A percentile compares a stretch with the other conserved stretches of the same genome.
Evolutionary conservation across 2,888 invertebrate species (phyloP).

Genomic region (Philereme vetulata): DNA sequence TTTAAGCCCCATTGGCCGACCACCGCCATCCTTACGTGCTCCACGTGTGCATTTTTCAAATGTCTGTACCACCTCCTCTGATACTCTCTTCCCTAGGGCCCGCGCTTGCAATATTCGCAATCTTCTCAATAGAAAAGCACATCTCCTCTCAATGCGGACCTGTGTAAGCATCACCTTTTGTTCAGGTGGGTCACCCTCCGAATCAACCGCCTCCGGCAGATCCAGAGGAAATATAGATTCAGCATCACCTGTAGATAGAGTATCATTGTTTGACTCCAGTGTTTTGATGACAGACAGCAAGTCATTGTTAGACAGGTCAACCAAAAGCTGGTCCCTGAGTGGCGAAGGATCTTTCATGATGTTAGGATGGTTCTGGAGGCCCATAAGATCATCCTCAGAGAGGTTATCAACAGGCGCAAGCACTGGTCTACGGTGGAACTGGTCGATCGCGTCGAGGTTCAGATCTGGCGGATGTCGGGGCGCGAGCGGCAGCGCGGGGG

Average conservation of each 20-base stretch:
- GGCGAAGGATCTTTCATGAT: slow-evolving; percentile 81
- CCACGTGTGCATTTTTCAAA: slow-evolving; percentile 89
- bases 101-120: slow-evolving; percentile 90
- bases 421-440: slow-evolving; percentile 68
- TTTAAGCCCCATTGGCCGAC: slow-evolving; percentile 72
- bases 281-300: slow-evolving; percentile 90
- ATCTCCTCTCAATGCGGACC: slow-evolving; percentile 86
- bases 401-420: slow-evolving; percentile 81
- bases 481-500: slow-evolving; percentile 95
- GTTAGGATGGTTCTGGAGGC: slow-evolving; percentile 81
- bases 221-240: slow-evolving; percentile 80
- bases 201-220: slow-evolving; percentile 78
- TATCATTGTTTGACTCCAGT: slow-evolving; percentile 83
- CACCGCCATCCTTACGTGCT: slow-evolving; percentile 83
- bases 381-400: slow-evolving; percentile 84
- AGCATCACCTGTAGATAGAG: slow-evolving; percentile 70
- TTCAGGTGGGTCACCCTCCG: slow-evolving; percentile 79
- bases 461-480: slow-evolving; percentile 65
- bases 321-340: slow-evolving; percentile 87
- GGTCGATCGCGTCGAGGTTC: slow-evolving; percentile 59
- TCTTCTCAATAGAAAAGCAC: slow-evolving; percentile 89
- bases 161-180: slow-evolving; percentile 82
- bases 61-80: slow-evolving; percentile 87
- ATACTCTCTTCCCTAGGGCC: slow-evolving; percentile 89
- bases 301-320: slow-evolving; percentile 84